phyloP scores from a whole-genome alignment of 2,888 invertebrate genomes.

The Heliothis peltigera region DNA sequence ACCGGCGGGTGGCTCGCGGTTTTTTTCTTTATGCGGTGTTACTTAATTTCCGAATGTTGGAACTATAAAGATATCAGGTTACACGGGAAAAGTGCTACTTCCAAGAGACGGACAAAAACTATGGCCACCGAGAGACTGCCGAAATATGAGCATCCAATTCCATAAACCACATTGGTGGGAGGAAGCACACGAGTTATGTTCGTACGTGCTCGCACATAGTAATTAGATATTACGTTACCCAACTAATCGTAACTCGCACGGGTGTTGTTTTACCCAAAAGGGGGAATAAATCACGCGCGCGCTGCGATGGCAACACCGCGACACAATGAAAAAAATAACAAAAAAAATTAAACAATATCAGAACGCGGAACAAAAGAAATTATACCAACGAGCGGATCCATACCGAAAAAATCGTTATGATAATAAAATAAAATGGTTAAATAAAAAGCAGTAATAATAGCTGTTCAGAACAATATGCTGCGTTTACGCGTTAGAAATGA shows the following conservation, averaged over 20 bases:
- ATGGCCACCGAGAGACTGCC: constrained; percentile 86
- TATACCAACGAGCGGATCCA: constrained; percentile 84
- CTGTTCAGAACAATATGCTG: constrained; percentile 83
- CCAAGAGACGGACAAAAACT: constrained; percentile 82
- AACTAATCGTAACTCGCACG: constrained; percentile 89
- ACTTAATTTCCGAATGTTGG: constrained; percentile 68
- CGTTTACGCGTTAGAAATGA: constrained; percentile 81
- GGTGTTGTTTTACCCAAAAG: constrained; percentile 89
- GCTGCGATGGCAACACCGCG: constrained; percentile 80
- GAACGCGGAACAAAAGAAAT: constrained; percentile 88
- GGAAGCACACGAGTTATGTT: constrained; percentile 87
- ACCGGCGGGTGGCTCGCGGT: constrained; percentile 58
- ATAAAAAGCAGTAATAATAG: constrained; percentile 87
- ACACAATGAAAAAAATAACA: constrained; percentile 81
- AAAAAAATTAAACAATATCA: constrained; percentile 88
- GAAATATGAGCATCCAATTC: constrained; percentile 89
- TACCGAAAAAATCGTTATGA: constrained; percentile 88
- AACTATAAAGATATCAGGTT: constrained; percentile 82
- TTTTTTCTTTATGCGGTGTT: constrained; percentile 66
- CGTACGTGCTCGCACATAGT: constrained; percentile 89
- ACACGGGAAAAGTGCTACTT: constrained; percentile 77
- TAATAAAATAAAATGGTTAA: constrained; percentile 88
- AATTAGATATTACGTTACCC: constrained; percentile 88
- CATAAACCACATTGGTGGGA: constrained; percentile 88
- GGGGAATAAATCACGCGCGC: constrained; percentile 87